Evolutionary conservation across 2,888 invertebrate species (phyloP).

Genomic region (Ochlodes sylvanus): DNA sequence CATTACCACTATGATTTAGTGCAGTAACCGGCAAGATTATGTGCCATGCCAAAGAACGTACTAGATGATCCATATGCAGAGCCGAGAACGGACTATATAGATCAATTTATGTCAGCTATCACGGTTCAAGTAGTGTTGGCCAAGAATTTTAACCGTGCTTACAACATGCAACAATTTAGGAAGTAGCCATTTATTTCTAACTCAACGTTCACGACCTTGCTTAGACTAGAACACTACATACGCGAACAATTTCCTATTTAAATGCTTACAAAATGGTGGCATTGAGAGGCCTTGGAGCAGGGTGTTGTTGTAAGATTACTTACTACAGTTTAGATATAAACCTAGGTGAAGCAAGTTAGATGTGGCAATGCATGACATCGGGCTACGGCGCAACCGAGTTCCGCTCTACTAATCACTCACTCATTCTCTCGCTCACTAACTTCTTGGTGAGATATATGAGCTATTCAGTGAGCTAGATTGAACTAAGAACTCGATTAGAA

Average conservation of each 20-base stretch:
- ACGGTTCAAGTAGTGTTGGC: neutral
- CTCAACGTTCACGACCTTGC: slow-evolving; percentile 37
- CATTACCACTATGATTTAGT: too few species aligned
- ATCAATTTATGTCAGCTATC: slow-evolving; percentile 23
- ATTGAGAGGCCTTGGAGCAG: slow-evolving; percentile 20
- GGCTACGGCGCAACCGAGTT: slow-evolving; percentile 54
- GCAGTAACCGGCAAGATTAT: too few species aligned
- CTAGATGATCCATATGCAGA: too few species aligned
- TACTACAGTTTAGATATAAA: slow-evolving; percentile 74
- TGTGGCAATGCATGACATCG: slow-evolving; percentile 47
- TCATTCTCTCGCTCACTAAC: slow-evolving; percentile 2
- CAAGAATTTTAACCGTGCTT: neutral
- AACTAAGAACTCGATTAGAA: neutral
- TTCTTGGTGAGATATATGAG: slow-evolving; percentile 15
- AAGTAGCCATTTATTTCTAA: slow-evolving; percentile 21
- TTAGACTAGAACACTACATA: slow-evolving; percentile 1
- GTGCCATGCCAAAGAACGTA: too few species aligned
- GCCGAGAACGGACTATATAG: neutral
- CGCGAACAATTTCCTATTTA: slow-evolving; percentile 26
- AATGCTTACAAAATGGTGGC: slow-evolving; percentile 25
- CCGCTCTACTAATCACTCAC: slow-evolving; percentile 68
- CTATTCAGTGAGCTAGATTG: neutral
- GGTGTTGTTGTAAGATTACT: slow-evolving; percentile 56
- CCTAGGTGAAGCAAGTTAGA: slow-evolving; percentile 60
- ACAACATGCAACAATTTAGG: slow-evolving; percentile 20